phyloP scores from a whole-genome alignment of 2,888 invertebrate species.

The Hipparchia sbordonii region DNA sequence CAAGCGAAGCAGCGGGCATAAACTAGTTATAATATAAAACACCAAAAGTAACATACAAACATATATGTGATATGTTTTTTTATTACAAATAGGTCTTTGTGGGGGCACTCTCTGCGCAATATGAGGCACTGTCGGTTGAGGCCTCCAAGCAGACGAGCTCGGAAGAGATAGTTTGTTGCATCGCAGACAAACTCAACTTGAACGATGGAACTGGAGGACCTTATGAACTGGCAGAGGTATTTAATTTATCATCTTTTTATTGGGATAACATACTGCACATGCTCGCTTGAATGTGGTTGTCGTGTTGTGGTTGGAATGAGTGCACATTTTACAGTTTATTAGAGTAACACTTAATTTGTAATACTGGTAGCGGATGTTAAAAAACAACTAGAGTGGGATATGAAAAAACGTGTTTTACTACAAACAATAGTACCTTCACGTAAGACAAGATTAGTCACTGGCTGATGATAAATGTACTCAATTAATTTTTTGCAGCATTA shows the following conservation, averaged over 20 bases:
- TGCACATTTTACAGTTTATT: neutral
- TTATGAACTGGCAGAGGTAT: conserved; percentile 91
- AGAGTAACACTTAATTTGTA: neutral
- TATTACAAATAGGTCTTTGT: conserved; percentile 87
- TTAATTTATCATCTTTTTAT: conserved; percentile 21
- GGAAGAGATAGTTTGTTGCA: conserved; percentile 95
- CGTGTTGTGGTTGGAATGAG: too few species aligned
- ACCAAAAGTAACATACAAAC: too few species aligned
- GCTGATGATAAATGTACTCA: conserved; percentile 41
- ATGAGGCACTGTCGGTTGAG: conserved; percentile 94
- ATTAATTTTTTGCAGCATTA: conserved; percentile 40
- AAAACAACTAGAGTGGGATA: conserved; percentile 10
- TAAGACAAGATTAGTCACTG: conserved; percentile 41
- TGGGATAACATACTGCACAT: neutral
- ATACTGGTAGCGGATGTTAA: conserved; percentile 11
- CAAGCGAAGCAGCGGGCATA: too few species aligned
- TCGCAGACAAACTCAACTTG: conserved; percentile 86
- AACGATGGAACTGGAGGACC: conserved; percentile 82
- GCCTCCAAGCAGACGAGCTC: conserved; percentile 96
- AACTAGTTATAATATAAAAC: too few species aligned
- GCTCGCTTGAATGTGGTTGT: too few species aligned
- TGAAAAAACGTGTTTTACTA: conserved; percentile 32
- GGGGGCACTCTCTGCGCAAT: conserved; percentile 92
- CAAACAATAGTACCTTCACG: conserved; percentile 36
- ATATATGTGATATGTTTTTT: neutral